These are phyloP conservation scores for Saguinus imperator DNA, from an alignment of 2,113 vertebrate genomes.

Conservation along the genomic window DNA sequence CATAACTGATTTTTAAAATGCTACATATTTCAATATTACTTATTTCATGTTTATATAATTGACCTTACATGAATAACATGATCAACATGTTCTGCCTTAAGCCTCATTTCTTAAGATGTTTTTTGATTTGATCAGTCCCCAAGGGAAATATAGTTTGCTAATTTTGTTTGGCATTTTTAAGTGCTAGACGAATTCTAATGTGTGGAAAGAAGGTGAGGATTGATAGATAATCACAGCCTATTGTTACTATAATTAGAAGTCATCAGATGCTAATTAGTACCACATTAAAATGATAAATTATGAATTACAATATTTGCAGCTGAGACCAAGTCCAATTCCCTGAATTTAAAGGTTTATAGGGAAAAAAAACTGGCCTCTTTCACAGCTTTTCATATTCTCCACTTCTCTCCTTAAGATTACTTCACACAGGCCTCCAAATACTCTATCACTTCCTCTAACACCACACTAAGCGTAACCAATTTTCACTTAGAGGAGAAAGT, in stretches of 20 bases:
- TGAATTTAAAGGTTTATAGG: conserved; percentile 43
- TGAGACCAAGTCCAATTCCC: conserved; percentile 66
- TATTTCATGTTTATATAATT: conserved; percentile 70
- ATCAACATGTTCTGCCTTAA: conserved; percentile 55
- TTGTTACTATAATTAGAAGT: conserved; percentile 82
- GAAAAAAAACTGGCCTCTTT: background rate
- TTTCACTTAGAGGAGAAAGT: conserved; percentile 16
- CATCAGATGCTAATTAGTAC: conserved; percentile 80
- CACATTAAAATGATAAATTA: conserved; percentile 82
- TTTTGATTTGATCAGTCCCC: conserved; percentile 66
- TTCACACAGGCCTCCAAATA: background rate
- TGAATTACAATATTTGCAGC: conserved; percentile 77
- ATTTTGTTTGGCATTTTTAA: conserved; percentile 65
- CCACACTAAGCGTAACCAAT: background rate
- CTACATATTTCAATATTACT: conserved; percentile 54
- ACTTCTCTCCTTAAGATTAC: background rate
- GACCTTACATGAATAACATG: conserved; percentile 64
- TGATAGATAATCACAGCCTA: conserved; percentile 78
- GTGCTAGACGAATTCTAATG: conserved; percentile 71
- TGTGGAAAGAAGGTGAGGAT: conserved; percentile 71
- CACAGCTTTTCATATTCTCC: conserved; percentile 5
- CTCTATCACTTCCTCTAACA: background rate
- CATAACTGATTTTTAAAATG: conserved; percentile 13
- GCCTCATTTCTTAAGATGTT: conserved; percentile 63
- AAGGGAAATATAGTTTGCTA: conserved; percentile 61